Evolutionary conservation across 2,797 vertebrate species (phyloP), one percentile per base, ranked within the genome.

Genomic region (Poeciliopsis paucimaculata): DNA sequence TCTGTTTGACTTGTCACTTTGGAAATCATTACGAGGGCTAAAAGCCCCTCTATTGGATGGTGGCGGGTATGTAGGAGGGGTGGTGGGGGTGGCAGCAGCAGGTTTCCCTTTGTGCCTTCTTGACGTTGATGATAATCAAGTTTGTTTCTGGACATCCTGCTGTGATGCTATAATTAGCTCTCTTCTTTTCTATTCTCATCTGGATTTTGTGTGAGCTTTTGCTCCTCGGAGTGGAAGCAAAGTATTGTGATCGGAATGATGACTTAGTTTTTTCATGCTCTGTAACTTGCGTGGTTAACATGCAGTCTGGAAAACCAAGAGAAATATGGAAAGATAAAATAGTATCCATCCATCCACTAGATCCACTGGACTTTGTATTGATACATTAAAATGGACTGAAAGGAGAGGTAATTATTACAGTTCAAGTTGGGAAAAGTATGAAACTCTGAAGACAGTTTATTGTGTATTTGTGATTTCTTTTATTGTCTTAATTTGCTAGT

Each of bases 1-100:
- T 98, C 96, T 97, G 91, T 97, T 97, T 97, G 96, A 95, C 96
- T 96, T 96, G 96, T 97, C 96, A 95, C 96, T 98, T 96, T 95
- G 95, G 97, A 97, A 98, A 97, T 97, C 96, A 97, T 98, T 97
- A 97, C 91, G 92, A 94, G 94, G 95, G 95, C 97, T 98, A 97
- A 98, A 96, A 96, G 95, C 96, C 93, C 97, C 96, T 95, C 97
- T 97, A 97, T 96, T 94, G 95, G 96, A 96, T 96, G 97, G 96
- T 94, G 92, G 90, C 87, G 87, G 88, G 90, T 84, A 82, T 45
- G 23, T 36, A 45, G 41, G 43, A 71, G 26, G 68, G 68, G 26
- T n/a, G 39, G 66, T 20, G 26, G 68, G 68, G 78, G 82, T 85
- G 85, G 87, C 91, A 88, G 88, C 88, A 80, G 93, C 87, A 91